Evolutionary conservation across 2,113 vertebrate genomes (phyloP).

Genomic region (Tichodroma muraria): DNA sequence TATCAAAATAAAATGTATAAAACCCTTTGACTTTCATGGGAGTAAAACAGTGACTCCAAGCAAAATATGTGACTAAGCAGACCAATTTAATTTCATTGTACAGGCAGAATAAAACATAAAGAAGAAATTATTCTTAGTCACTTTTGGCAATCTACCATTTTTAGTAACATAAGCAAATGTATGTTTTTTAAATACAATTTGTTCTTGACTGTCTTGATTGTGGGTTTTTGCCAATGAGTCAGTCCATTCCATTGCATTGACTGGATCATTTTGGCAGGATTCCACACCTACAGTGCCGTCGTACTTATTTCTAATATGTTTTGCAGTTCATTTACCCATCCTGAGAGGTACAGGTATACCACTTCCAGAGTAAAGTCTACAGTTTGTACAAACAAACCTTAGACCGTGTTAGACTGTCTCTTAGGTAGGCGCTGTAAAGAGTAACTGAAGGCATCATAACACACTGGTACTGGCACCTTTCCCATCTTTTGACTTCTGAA

Average conservation of each 20-base stretch:
- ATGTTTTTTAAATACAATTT: conserved; percentile 21
- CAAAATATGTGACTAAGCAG: conserved; percentile 42
- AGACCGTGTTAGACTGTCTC: neutral
- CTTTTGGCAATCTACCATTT: conserved; percentile 29
- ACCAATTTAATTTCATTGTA: conserved; percentile 42
- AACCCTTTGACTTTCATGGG: conserved; percentile 18
- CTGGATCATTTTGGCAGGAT: neutral
- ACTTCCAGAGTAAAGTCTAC: neutral
- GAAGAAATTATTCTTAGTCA: conserved; percentile 39
- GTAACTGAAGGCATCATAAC: neutral
- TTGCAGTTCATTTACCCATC: neutral
- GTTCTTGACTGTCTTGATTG: neutral
- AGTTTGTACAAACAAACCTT: neutral
- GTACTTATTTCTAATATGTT: neutral
- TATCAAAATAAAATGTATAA: conserved; percentile 19
- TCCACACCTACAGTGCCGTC: neutral
- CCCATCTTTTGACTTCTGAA: neutral
- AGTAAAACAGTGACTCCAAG: conserved; percentile 7
- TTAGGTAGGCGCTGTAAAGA: neutral
- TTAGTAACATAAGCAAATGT: conserved; percentile 43
- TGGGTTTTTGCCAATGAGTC: conserved; percentile 9
- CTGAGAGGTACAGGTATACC: neutral
- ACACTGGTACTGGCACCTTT: neutral
- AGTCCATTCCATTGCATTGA: neutral
- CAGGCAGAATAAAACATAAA: conserved; percentile 18